Evolutionary conservation across 2,888 invertebrate species (phyloP).

Genomic region (Leptinotarsa tumamoca): DNA sequence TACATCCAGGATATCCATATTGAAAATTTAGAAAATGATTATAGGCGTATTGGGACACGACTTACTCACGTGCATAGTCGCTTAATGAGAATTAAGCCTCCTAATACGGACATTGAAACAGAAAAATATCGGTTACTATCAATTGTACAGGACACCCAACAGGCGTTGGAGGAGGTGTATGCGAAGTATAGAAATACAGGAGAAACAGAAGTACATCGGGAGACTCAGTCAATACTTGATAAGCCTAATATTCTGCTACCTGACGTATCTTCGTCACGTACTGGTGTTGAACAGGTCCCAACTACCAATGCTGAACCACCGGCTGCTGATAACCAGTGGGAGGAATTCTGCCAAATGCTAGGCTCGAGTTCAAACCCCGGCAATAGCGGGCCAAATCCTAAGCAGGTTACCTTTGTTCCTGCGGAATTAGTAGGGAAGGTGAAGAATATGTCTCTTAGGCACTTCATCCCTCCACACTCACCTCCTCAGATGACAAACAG

Average conservation of each 20-base stretch:
- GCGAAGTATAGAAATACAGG: not conserved
- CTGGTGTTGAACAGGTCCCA: not conserved
- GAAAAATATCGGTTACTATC: not conserved
- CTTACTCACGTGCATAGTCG: not conserved
- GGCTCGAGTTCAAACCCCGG: too few relatives aligned
- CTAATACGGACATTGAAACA: not conserved
- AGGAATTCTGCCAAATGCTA: too few relatives aligned
- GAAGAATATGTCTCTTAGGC: not conserved
- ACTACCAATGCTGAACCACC: not conserved
- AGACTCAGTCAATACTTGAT: not conserved
- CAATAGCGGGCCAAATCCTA: too few relatives aligned
- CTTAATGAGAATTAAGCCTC: not conserved
- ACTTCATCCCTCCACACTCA: not conserved
- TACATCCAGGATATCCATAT: not conserved
- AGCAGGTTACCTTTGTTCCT: too few relatives aligned
- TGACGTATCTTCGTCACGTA: not conserved
- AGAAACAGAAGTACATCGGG: not conserved
- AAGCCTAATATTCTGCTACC: not conserved
- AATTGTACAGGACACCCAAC: not conserved
- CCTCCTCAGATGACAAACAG: not conserved
- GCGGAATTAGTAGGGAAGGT: not conserved
- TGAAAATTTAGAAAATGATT: constrained; percentile 1
- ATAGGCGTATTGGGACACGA: not conserved
- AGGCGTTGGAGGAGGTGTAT: not conserved
- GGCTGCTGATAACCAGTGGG: too few relatives aligned